Base-by-base conservation (phyloP, 2,888 invertebrate species). In the Tromatobia lineatoria region DNA sequence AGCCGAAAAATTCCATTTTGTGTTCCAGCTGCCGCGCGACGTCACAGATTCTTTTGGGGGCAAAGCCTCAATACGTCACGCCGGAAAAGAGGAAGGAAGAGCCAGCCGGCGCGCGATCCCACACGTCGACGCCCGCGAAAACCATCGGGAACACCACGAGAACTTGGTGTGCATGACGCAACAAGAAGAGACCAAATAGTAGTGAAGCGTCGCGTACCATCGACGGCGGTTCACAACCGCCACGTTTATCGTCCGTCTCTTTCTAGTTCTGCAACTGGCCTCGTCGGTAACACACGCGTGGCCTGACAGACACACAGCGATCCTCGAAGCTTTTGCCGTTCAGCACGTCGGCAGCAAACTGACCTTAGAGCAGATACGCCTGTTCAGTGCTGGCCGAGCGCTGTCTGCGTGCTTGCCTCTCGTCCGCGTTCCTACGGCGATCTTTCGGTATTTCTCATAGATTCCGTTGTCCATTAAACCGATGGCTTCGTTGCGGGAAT, bases 151-250 rank as follows among this genome's bases (percentile, higher is more conserved):
- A 73, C 82, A 83, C 47, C 84, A 81, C 81, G 86, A 80, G 87
- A 87, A 87, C 80, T 86, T 76, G 82, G 85, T 82, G 82, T 75
- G 73, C 54, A 79, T 86, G 84, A 83, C 78, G 67, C 77, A 83
- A 85, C 83, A 73, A 73, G 78, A 73, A 69, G 57, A 74, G 42
- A 79, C 80, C 73, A 78, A 74, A 74, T 74, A 74, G 69, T 74
- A 74, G 69, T 38, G 20, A 50, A 23, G n/a, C 59, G 34, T 25
- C 69, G 38, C 71, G 57, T 59, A 80, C 66, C 75, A 71, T 66
- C 76, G 61, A 54, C 50, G 59, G 25, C 73, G 59, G 42, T 52
- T 64, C 42, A 13, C 80, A 1, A 20, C 11, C 67, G 42, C 42
- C 23, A 38, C 74, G 29, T 13, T n/a, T 74, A 69, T 81, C 25